phyloP scores from a whole-genome alignment of 2,113 vertebrate species.

The Rutilus rutilus region DNA sequence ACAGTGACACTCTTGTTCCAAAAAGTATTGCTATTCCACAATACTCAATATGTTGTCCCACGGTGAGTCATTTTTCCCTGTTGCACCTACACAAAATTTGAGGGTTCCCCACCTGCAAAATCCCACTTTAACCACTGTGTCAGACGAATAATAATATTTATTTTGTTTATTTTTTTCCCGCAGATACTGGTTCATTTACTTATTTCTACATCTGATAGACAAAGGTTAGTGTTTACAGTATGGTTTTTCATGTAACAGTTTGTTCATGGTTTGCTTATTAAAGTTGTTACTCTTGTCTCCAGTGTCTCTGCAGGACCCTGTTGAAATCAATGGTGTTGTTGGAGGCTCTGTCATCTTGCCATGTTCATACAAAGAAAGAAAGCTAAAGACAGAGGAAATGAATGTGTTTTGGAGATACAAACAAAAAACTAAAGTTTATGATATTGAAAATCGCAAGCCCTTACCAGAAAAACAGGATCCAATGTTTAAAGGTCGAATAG shows the following conservation, averaged over 20 bases:
- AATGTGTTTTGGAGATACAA: constrained; percentile 6
- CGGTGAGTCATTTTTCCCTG: too few relatives aligned
- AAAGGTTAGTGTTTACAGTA: neutral
- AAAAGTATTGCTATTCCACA: too few relatives aligned
- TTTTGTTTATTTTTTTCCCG: neutral
- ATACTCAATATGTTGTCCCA: too few relatives aligned
- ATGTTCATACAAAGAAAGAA: neutral
- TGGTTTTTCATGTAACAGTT: neutral
- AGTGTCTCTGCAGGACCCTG: neutral
- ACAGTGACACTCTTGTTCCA: too few relatives aligned
- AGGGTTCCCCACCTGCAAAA: too few relatives aligned
- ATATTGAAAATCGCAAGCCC: neutral
- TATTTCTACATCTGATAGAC: neutral
- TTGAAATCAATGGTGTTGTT: neutral
- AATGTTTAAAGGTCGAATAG: neutral
- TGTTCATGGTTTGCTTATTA: neutral
- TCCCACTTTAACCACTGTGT: too few relatives aligned
- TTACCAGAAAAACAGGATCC: neutral
- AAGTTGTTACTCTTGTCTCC: neutral
- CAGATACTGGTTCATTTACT: neutral
- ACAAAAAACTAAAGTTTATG: fast-evolving
- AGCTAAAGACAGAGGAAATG: neutral
- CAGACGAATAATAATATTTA: neutral
- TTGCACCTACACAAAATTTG: too few relatives aligned
- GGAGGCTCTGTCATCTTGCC: neutral